Conservation (phyloP, 2,888 invertebrate species). For the Parnassius apollo region DNA sequence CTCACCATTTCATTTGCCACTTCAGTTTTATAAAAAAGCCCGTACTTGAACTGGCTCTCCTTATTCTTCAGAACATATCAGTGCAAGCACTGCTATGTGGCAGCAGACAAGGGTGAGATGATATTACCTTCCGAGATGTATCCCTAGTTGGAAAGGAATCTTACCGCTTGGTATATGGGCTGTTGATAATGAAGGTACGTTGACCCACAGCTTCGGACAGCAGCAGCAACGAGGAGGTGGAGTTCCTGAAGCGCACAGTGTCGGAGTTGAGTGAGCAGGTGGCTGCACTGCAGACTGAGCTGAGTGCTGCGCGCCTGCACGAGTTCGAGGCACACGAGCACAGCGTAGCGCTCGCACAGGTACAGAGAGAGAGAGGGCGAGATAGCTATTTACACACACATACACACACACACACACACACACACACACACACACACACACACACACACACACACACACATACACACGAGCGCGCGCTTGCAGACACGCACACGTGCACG, state of each 20-base stretch:
- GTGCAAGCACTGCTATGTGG: too few relatives aligned
- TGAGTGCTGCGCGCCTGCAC: constrained; percentile 82
- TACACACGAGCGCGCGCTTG: too few relatives aligned
- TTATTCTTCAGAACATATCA: too few relatives aligned
- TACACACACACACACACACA: background rate
- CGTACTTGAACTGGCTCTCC: too few relatives aligned
- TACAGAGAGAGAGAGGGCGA: constrained; percentile 32
- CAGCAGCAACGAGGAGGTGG: constrained; percentile 83
- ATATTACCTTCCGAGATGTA: too few relatives aligned
- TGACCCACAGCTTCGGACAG: constrained; percentile 66
- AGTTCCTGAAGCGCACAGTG: constrained; percentile 85
- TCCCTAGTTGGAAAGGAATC: too few relatives aligned
- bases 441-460: background rate
- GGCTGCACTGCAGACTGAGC: constrained; percentile 84
- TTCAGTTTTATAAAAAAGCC: too few relatives aligned
- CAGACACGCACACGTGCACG: too few relatives aligned
- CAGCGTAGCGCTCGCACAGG: constrained; percentile 79
- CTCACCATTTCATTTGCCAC: too few relatives aligned
- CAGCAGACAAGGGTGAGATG: too few relatives aligned
- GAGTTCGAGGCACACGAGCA: constrained; percentile 88
- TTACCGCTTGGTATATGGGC: too few relatives aligned
- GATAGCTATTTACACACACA: background rate
- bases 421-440: background rate
- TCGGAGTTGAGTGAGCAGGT: constrained; percentile 83
- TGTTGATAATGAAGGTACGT: too few relatives aligned